phyloP scores from a whole-genome alignment of 2,888 invertebrate species.

The Lasioglossum marginatum region DNA sequence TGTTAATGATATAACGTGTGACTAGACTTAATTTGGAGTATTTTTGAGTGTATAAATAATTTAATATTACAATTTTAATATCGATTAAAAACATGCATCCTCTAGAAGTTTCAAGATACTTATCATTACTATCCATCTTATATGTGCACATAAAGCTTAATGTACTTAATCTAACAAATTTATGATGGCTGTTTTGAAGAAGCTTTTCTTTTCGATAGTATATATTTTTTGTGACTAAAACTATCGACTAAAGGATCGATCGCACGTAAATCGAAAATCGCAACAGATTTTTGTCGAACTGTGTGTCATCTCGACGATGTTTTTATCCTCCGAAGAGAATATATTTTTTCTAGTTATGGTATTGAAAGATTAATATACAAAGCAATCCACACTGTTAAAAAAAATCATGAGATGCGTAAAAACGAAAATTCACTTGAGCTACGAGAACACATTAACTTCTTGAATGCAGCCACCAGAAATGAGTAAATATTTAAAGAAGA shows the following conservation, averaged over 20 bases:
- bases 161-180: conserved; percentile 61
- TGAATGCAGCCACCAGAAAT: conserved; percentile 68
- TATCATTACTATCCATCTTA: conserved; percentile 39
- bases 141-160: conserved; percentile 43
- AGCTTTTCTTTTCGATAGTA: conserved; percentile 22
- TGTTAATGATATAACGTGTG: conserved; percentile 25
- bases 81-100: conserved; percentile 33
- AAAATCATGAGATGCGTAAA: conserved; percentile 16
- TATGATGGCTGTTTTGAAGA: conserved; percentile 70
- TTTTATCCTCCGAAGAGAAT: not conserved
- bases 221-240: not conserved
- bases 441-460: conserved; percentile 52
- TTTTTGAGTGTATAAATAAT: conserved; percentile 18
- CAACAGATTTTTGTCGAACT: not conserved
- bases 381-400: conserved; percentile 24
- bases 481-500: conserved; percentile 54
- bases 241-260: not conserved
- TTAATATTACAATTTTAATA: conserved; percentile 26
- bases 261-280: not conserved
- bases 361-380: conserved; percentile 29
- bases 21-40: conserved; percentile 27
- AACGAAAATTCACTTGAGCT: conserved; percentile 6
- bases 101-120: conserved; percentile 26
- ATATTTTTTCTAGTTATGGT: not conserved
- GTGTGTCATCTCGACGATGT: not conserved